A percentile compares a stretch with the other conserved stretches of the same genome.
Evolutionary conservation across 1,140 invertebrate genomes (phyloP).

Genomic region (Temnothorax curvispinosus): DNA sequence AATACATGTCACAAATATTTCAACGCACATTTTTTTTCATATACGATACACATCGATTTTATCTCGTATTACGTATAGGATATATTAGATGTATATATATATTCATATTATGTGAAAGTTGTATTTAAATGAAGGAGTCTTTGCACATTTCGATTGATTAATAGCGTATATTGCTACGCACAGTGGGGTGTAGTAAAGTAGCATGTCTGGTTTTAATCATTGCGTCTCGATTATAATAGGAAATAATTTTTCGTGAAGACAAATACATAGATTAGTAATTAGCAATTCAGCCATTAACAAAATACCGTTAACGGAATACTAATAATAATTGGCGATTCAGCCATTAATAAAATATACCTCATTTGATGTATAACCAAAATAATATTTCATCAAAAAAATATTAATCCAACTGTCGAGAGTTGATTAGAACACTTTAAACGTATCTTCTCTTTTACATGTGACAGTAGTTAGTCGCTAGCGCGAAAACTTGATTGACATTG

Average conservation of each 20-base stretch:
- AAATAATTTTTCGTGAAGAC: not conserved
- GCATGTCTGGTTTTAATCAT: not conserved
- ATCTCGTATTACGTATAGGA: not conserved
- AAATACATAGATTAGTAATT: not conserved
- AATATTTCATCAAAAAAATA: not conserved
- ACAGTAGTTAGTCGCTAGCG: not conserved
- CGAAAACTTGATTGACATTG: constrained; percentile 3
- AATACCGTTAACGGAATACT: not conserved
- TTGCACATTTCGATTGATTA: constrained; percentile 29
- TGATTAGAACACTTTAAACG: not conserved
- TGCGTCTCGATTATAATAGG: not conserved
- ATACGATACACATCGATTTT: not conserved
- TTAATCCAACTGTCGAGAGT: not conserved
- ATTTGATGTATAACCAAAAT: not conserved
- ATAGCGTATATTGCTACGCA: constrained; percentile 7
- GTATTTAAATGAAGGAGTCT: not conserved
- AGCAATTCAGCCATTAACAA: not conserved
- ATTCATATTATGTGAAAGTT: constrained; percentile 24
- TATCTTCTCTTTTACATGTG: not conserved
- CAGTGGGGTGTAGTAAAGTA: not conserved
- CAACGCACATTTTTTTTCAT: not conserved
- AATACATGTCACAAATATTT: not conserved
- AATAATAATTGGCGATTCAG: not conserved
- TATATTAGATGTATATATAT: not conserved
- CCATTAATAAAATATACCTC: not conserved